Base-by-base conservation (phyloP, 2,888 invertebrate species). In the Byasa hedistus region DNA sequence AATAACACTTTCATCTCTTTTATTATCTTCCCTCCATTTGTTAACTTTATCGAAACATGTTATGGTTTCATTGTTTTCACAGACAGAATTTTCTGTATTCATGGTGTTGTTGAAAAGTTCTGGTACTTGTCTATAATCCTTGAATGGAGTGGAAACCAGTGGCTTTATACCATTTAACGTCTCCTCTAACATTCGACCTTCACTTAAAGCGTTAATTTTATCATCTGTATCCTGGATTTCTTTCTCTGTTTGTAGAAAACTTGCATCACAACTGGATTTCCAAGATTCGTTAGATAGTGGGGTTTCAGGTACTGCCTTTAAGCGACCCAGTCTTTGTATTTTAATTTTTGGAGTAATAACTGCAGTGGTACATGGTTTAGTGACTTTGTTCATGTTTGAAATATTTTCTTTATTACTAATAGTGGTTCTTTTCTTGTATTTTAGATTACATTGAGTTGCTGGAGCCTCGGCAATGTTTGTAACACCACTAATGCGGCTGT, bases 211-310 rank as follows among this genome's bases (percentile, higher is more conserved):
- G 67, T 79, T 76, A 3, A 70, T 71, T 70, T 82, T 84, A 56
- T 78, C 79, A 64, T 86, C 85, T 60, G 77, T 69, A 36, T 84
- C 83, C 69, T 86, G 76, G 27, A 89, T 85, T 66, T 88, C 84
- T 70, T 85, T 86, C 62, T 91, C 91, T 39, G 79, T 85, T 73
- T 80, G 81, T 57, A 91, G 73, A 64, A 91, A 91, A 73, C 91
- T 91, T 12, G 80, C 79, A 72, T 91, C 90, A 73, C 84, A 79
- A 61, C 82, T 84, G 0, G 86, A 87, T 70, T 84, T 85, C 77
- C 82, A 86, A 5, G 88, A 89, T 58, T 80, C 76, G 69, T 87
- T 87, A 12, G 80, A 83, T 7, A 80, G 66, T 55, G 86, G 85
- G 58, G 86, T 87, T 55, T 86, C 84, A 19, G 79, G 76, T 55